Percentiles rank a stretch among this genome's conserved stretches.
phyloP scores from a whole-genome alignment of 2,113 vertebrate genomes.

The Oreochromis niloticus region DNA sequence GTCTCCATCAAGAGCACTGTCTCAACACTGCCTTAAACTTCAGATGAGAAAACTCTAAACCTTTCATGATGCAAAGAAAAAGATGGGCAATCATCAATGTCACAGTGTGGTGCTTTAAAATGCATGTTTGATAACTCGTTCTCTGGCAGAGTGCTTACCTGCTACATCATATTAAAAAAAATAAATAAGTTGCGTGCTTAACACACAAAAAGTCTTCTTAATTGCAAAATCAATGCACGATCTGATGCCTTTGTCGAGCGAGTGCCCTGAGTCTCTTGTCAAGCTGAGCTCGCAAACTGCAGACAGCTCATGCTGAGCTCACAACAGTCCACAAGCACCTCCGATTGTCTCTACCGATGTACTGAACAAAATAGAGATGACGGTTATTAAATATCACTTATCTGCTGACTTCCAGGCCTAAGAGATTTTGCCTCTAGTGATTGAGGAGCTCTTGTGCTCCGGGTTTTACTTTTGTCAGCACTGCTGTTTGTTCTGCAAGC shows the following conservation, averaged over 20 bases:
- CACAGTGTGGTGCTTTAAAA: not conserved
- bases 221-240: not conserved
- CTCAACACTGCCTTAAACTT: constrained; percentile 21
- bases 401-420: constrained; percentile 42
- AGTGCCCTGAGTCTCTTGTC: constrained; percentile 18
- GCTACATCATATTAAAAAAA: not conserved
- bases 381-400: constrained; percentile 55
- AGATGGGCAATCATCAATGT: not conserved
- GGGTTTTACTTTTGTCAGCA: constrained; percentile 33
- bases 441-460: not conserved
- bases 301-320: constrained; percentile 46
- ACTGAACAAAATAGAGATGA: constrained; percentile 34
- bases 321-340: constrained; percentile 41
- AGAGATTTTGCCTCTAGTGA: not conserved
- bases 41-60: not conserved
- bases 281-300: constrained; percentile 20
- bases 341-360: constrained; percentile 26
- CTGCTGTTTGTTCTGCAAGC: constrained; percentile 32
- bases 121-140: not conserved
- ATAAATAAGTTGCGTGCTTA: not conserved
- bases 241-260: constrained; percentile 12
- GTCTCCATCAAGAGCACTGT: constrained; percentile 38
- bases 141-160: not conserved
- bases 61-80: not conserved
- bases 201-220: not conserved